phyloP scores from a whole-genome alignment of 2,797 vertebrate species.

The Oophaga sylvatica region DNA sequence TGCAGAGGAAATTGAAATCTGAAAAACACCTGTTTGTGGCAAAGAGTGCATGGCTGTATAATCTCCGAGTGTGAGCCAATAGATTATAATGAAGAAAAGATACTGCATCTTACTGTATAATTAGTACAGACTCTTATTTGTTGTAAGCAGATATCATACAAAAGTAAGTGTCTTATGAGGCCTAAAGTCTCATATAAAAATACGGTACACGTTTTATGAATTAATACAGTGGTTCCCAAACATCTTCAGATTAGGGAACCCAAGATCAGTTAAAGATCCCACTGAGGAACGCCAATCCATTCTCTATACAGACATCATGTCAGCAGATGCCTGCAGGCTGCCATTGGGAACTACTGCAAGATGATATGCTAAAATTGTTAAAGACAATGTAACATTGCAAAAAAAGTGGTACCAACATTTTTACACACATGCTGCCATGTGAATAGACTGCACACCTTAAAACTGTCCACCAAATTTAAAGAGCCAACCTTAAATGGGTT shows the following conservation, averaged over 20 bases:
- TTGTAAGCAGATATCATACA: neutral
- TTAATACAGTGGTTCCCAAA: neutral
- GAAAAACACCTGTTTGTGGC: conserved; percentile 12
- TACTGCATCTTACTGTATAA: neutral
- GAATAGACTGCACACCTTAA: too few relatives aligned
- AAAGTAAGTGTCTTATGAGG: too few relatives aligned
- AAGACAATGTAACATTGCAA: too few relatives aligned
- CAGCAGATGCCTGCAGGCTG: neutral
- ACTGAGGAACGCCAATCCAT: neutral
- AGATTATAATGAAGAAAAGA: neutral
- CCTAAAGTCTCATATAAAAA: neutral
- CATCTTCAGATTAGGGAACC: neutral
- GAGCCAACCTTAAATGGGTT: too few relatives aligned
- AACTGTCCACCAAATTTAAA: too few relatives aligned
- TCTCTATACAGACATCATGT: neutral
- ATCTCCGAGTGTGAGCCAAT: too few relatives aligned
- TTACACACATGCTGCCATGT: too few relatives aligned
- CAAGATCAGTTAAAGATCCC: neutral
- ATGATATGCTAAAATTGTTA: too few relatives aligned
- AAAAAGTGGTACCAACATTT: too few relatives aligned
- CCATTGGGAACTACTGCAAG: too few relatives aligned
- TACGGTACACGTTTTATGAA: neutral
- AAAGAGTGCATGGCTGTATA: neutral
- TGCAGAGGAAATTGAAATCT: conserved; percentile 30
- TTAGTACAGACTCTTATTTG: neutral